Evolutionary conservation across 2,797 vertebrate genomes (phyloP).

Genomic region (Molothrus aeneus): DNA sequence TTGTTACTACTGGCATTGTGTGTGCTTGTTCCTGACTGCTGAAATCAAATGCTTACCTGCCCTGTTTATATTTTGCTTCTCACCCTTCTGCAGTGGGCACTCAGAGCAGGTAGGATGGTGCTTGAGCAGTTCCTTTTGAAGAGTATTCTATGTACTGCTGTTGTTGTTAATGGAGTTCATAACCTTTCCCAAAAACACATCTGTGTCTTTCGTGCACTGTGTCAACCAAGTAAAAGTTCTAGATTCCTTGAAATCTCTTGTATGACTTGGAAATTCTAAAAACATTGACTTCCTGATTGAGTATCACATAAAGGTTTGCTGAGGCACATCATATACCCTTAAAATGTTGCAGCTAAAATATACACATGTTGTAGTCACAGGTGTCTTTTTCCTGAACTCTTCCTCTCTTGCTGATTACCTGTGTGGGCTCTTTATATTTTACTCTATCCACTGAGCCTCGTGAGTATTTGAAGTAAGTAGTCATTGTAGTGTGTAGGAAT

Average conservation of each 20-base stretch:
- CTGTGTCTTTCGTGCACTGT: background rate
- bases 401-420: background rate
- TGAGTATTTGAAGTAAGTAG: background rate
- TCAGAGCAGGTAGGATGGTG: background rate
- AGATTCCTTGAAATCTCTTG: background rate
- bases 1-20: background rate
- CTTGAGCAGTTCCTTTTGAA: background rate
- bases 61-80: background rate
- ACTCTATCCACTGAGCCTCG: background rate
- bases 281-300: background rate
- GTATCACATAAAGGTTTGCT: background rate
- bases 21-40: background rate
- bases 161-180: background rate
- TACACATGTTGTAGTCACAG: background rate
- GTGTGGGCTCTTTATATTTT: background rate
- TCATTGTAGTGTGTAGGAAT: constrained; percentile 7
- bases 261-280: background rate
- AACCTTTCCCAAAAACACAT: background rate
- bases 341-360: background rate
- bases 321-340: background rate
- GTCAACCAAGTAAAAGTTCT: background rate
- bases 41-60: background rate
- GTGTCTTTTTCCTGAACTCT: background rate
- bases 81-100: background rate
- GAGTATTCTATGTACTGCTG: background rate